Evolutionary conservation across 2,888 invertebrate species (phyloP), one percentile per base, ranked within the genome.

Genomic region (Leptinotarsa juncta): DNA sequence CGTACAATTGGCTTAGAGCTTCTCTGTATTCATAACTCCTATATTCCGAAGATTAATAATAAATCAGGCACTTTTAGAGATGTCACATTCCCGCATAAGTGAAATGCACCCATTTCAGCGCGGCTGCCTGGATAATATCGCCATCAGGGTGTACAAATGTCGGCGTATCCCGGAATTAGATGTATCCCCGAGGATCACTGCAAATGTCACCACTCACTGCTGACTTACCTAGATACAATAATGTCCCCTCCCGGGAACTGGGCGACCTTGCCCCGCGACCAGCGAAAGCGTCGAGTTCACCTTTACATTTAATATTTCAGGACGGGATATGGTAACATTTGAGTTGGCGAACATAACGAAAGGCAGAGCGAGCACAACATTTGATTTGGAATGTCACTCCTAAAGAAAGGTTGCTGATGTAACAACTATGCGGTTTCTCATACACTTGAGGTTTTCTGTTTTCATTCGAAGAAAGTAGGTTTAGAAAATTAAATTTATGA

Each of bases 121-220:
- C 65, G 77, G 79, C 74, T 77, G 76, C 77, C 77, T 78, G 73
- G 80, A 83, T 79, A 84, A 67, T 84, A 85, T 86, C 85, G 85
- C 85, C 42, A 62, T 62, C 86, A 83, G 83, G 83, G 84, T 85
- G 83, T 82, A 84, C 86, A 86, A 86, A 87, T 87, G 87, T 86
- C 87, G 86, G 84, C 83, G 83, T 82, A 86, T 83, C 84, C 83
- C 83, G 84, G 85, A 87, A 87, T 87, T 86, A 86, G 85, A 86
- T 85, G 86, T 84, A 84, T 87, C 88, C 88, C 87, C 65, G 71
- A 77, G 86, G 87, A 83, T 82, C 79, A 81, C 81, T 85, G 83
- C 76, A 87, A 88, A 88, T 88, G 88, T 87, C 88, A 87, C 86
- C 87, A 87, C 87, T 87, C 86, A 84, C 83, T 85, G 82, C 83